Evolutionary conservation across 2,113 vertebrate species (phyloP).

Genomic region (Nothocercus nigrocapillus): DNA sequence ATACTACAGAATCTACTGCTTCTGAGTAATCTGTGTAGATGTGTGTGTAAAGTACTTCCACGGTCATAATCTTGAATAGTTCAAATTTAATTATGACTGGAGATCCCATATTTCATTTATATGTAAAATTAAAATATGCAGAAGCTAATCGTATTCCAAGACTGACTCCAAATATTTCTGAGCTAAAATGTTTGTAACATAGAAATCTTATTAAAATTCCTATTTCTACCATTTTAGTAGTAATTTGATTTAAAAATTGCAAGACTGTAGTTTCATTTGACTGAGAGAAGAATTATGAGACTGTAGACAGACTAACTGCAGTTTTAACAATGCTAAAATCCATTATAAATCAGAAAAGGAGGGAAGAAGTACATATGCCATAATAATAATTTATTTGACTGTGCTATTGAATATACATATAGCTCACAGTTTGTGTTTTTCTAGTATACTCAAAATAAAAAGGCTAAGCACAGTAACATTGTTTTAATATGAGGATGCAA

Average conservation of each 20-base stretch:
- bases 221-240: conserved; percentile 44
- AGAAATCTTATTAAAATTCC: conserved; percentile 49
- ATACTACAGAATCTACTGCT: background rate
- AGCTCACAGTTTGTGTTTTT: conserved; percentile 54
- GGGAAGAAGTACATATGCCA: conserved; percentile 43
- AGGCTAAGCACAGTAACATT: conserved; percentile 30
- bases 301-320: conserved; percentile 48
- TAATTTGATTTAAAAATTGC: conserved; percentile 50
- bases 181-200: conserved; percentile 37
- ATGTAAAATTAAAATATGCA: conserved; percentile 53
- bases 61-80: conserved; percentile 46
- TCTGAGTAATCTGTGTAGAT: conserved; percentile 33
- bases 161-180: conserved; percentile 12
- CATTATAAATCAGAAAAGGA: conserved; percentile 65
- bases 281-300: conserved; percentile 35
- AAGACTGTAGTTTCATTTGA: conserved; percentile 39
- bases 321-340: conserved; percentile 61
- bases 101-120: conserved; percentile 43
- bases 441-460: conserved; percentile 57
- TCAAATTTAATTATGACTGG: conserved; percentile 53
- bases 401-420: conserved; percentile 56
- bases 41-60: conserved; percentile 14
- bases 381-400: conserved; percentile 59
- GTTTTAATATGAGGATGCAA: conserved; percentile 40
- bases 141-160: conserved; percentile 13